Conservation (phyloP, 2,888 invertebrate species). For the Dascillus cervinus region DNA sequence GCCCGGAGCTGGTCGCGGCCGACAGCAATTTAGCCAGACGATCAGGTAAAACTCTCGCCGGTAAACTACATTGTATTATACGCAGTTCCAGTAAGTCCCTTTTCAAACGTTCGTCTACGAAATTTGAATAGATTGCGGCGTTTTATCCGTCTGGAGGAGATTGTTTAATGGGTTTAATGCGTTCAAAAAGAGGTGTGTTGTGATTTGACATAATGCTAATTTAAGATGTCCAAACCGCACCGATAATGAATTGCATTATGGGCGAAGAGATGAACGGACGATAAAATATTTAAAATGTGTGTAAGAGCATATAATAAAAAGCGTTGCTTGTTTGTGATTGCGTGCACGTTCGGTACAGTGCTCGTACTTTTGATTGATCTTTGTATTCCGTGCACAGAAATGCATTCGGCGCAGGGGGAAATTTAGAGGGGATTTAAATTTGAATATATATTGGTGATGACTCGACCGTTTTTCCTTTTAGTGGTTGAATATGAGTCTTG, state of each 20-base stretch:
- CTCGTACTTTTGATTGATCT: constrained; percentile 32
- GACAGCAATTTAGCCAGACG: constrained; percentile 25
- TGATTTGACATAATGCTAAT: no score
- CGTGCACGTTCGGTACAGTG: constrained; percentile 13
- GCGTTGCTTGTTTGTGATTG: constrained; percentile 7
- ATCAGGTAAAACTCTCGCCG: constrained; percentile 15
- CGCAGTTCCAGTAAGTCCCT: no score
- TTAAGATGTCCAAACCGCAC: no score
- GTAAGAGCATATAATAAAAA: no score
- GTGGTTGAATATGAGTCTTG: constrained; percentile 17
- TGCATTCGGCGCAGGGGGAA: constrained; percentile 24
- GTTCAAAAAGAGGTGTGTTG: no score
- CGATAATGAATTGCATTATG: no score
- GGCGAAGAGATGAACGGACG: no score
- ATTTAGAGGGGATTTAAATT: constrained; percentile 33
- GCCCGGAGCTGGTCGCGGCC: constrained; percentile 29
- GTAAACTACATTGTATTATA: constrained; percentile 13
- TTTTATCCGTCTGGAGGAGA: no score
- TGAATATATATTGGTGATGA: constrained; percentile 40
- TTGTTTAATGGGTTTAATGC: no score
- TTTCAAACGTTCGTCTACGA: no score
- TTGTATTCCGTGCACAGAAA: constrained; percentile 34
- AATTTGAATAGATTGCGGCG: no score
- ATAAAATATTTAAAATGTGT: not conserved
- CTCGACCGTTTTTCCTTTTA: constrained; percentile 26